phyloP scores from a whole-genome alignment of 2,113 vertebrate species.

The Misgurnus mizolepis region DNA sequence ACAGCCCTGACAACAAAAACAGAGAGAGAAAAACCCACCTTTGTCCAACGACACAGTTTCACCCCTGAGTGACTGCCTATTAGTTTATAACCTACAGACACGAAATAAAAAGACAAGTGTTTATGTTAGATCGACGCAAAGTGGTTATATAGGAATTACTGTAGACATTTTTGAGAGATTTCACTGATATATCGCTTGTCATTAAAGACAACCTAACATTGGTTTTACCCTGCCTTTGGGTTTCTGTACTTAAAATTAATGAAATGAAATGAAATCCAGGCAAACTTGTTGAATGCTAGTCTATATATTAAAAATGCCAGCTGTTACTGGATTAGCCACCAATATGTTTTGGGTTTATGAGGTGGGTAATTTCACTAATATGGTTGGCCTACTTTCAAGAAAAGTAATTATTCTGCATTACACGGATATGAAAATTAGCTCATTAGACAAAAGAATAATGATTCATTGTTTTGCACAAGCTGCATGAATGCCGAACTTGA shows the following conservation, averaged over 20 bases:
- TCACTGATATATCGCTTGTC: not conserved
- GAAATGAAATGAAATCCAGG: not conserved
- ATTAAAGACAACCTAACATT: not conserved
- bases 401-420: not conserved
- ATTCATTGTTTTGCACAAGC: not conserved
- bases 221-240: not conserved
- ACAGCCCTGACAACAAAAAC: not conserved
- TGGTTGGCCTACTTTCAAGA: not conserved
- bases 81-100: conserved; percentile 84
- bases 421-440: not conserved
- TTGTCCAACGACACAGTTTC: conserved; percentile 97
- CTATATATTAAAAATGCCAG: not conserved
- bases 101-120: not conserved
- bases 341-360: not conserved
- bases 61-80: conserved; percentile 96
- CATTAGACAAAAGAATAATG: not conserved
- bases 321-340: not conserved
- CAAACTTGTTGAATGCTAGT: not conserved
- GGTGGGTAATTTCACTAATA: not conserved
- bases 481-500: not conserved
- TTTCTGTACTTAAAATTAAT: not conserved
- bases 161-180: not conserved
- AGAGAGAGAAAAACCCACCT: conserved; percentile 73
- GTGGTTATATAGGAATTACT: too few species aligned
- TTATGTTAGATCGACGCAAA: not conserved